Evolutionary conservation across 2,888 invertebrate genomes (phyloP), one percentile per base, ranked within the genome.

Genomic region (Odontomyia ornata): DNA sequence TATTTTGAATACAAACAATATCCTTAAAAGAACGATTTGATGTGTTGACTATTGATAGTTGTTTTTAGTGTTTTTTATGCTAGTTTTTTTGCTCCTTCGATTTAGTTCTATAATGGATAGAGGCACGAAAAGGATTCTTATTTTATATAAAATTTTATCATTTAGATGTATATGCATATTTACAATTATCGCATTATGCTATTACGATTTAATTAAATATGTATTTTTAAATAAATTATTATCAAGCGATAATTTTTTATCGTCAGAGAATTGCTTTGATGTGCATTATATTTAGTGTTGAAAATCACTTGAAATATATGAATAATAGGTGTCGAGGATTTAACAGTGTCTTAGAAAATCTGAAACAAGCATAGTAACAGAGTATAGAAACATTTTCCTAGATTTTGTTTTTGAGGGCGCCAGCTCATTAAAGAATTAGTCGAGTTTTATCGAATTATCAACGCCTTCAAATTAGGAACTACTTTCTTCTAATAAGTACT

Each of bases 101-200:
- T 65, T 60, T 13, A 65, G 21, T 30, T 65, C 9, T 30, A 56
- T 57, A 52, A 52, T 56, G 73, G 73, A 57, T 73, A 73, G 73
- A 73, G 73, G 73, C 73, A 73, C 73, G 73, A 73, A 73, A 73
- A 73, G 73, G 73, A 73, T 73, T 36, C 69, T 69, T 69, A 69
- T 25, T 3, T 36, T 36, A 36, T 36, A 36, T 36, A 36, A 36
- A 47, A 69, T 47, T 60, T 60, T 56, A 73, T 73, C 36, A 15
- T 60, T 30, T 43, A 57, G 27, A 56, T 73, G 27, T 15, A 13
- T 46, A 65, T 30, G 28, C 21, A 30, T 72, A 73, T 73, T 30
- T 72, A 72, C 71, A 72, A 47, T 69, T 18, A 21, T 47, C 5
- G 18, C 23, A 47, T 2, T 47, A 25, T 47, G 18, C 27, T 62